Evolutionary conservation across 2,113 vertebrate species (phyloP).

Genomic region (Saguinus midas): DNA sequence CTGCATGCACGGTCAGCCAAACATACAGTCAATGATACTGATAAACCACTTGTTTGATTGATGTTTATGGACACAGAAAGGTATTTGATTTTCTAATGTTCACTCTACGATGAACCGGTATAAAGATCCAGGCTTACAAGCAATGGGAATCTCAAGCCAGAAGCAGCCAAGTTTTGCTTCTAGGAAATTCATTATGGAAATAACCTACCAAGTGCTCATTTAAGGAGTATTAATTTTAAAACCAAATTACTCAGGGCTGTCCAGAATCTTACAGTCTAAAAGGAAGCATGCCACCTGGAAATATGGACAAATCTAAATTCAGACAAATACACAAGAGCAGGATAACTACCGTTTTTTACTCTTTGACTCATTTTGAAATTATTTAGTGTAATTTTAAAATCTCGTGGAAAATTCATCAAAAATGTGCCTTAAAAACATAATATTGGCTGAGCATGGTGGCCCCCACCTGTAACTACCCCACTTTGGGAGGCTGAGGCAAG

Average conservation of each 20-base stretch:
- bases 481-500: no score
- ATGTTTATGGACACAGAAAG: conserved; percentile 13
- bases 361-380: background rate
- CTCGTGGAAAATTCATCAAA: background rate
- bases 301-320: background rate
- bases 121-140: background rate
- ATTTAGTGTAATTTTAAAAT: background rate
- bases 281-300: background rate
- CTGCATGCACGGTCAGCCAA: background rate
- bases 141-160: background rate
- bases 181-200: conserved; percentile 31
- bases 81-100: background rate
- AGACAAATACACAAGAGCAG: background rate
- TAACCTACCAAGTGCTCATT: background rate
- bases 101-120: background rate
- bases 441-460: no score
- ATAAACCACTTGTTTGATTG: background rate
- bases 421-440: background rate
- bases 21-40: background rate
- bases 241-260: background rate
- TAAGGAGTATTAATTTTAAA: conserved; percentile 38
- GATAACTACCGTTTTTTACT: background rate
- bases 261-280: background rate
- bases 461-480: no score
- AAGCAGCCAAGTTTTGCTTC: conserved; percentile 29